Conservation (phyloP, 2,113 vertebrate species). For the Microtus oregoni region DNA sequence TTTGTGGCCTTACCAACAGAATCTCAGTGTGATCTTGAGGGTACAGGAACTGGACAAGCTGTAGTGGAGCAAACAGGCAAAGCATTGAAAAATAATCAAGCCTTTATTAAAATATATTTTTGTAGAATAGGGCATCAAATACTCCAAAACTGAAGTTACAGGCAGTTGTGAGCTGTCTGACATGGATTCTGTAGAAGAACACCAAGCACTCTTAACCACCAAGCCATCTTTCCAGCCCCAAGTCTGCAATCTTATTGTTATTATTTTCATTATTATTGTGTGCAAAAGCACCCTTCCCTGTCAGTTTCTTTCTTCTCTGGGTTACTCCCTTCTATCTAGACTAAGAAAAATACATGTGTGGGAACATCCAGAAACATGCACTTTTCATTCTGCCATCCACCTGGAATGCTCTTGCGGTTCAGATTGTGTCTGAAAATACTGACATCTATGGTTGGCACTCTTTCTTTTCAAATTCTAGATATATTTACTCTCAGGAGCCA, state of each 20-base stretch:
- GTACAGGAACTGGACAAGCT: constrained; percentile 23
- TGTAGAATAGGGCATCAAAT: neutral
- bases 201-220: neutral
- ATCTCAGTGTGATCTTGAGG: neutral
- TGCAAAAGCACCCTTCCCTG: constrained; percentile 13
- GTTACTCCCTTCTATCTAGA: neutral
- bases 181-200: neutral
- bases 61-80: too few species aligned
- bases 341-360: neutral
- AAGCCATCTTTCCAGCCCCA: neutral
- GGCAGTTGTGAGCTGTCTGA: neutral
- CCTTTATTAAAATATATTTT: neutral
- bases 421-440: constrained; percentile 17
- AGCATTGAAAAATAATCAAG: neutral
- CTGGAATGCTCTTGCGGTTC: constrained; percentile 2
- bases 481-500: constrained; percentile 14
- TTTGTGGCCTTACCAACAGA: constrained; percentile 51
- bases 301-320: neutral
- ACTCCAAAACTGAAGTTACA: neutral
- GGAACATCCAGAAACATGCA: neutral
- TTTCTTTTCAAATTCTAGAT: neutral
- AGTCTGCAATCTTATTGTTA: neutral
- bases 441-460: neutral
- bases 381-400: neutral
- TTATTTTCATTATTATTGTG: constrained; percentile 45